Conservation (phyloP, 2,113 vertebrate genomes). For the Myiozetetes cayanensis region DNA sequence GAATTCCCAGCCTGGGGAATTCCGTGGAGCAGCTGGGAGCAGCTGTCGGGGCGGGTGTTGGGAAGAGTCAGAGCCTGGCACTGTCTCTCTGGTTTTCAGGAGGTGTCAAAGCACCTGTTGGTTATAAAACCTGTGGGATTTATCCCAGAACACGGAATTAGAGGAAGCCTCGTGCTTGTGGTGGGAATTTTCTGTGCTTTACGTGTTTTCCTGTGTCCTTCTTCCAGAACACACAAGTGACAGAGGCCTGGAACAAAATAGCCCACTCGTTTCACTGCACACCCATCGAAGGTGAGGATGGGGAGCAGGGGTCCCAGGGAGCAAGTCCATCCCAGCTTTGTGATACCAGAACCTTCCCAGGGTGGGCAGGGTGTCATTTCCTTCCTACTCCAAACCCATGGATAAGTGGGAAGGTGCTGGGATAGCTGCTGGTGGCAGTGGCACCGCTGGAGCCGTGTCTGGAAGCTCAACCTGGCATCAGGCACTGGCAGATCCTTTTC, state of each 20-base stretch:
- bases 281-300: slow-evolving; percentile 87
- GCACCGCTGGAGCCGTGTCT: background rate
- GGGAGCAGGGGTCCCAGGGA: too few relatives aligned
- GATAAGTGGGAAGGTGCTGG: background rate
- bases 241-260: slow-evolving; percentile 99
- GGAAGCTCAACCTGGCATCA: background rate
- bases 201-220: background rate
- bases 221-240: slow-evolving; percentile 91
- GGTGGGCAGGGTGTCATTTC: background rate
- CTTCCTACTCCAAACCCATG: background rate
- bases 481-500: background rate
- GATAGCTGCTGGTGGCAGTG: background rate
- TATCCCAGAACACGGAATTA: accelerated
- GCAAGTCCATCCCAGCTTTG: background rate
- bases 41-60: background rate
- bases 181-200: accelerated
- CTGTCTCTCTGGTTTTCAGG: accelerated
- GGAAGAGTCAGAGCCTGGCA: background rate
- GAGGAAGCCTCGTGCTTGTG: accelerated
- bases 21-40: accelerated
- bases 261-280: slow-evolving; percentile 96
- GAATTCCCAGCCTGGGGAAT: background rate
- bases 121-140: background rate
- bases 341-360: background rate
- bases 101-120: background rate